Evolutionary conservation across 2,797 vertebrate species (phyloP), one percentile per base, ranked within the genome.

Genomic region (Sphenopsis melanotis): DNA sequence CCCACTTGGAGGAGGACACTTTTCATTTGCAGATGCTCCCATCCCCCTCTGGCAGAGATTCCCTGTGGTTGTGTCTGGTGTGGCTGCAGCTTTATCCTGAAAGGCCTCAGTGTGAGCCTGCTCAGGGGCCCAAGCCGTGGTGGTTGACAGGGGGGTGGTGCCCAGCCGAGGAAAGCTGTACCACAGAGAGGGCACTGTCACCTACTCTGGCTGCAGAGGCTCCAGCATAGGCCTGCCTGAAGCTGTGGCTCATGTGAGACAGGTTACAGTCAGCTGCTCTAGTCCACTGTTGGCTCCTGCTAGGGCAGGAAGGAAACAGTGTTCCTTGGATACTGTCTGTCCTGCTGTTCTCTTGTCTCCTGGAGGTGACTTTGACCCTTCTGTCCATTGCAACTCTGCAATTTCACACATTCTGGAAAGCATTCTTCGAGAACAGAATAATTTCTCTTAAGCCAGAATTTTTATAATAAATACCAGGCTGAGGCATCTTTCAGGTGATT

Each of bases 121-220:
- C n/a, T 27, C 11, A 22, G 1, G 12, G 36, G 30, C 50, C 82
- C 27, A 15, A 42, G 66, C 57, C 0, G 0, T 9, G 50, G 24
- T 41, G 61, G 72, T n/a, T 69, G 32, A 32, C 44, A 12, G 49
- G n/a, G 29, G 22, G 2, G 10, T 2, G 1, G 10, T 37, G 61
- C 15, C 80, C 65, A 61, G 37, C 49, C 21, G 34, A 10, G 59
- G 29, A 7, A 39, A 27, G 65, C 32, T 63, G 8, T 6, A 9
- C 21, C 39, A 5, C 1, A 3, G 37, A 32, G 49, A 53, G 15
- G 15, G 19, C 39, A 8, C 60, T 85, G 34, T 17, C 41, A 46
- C 34, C 32, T 71, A 1, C 42, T 32, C 24, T 27, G 29, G 26
- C 52, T 80, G 6, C 44, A 18, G 47, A 65, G 57, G 37, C 59